Evolutionary conservation across 2,888 invertebrate species (phyloP).

Genomic region (Caenorhabditis becei): DNA sequence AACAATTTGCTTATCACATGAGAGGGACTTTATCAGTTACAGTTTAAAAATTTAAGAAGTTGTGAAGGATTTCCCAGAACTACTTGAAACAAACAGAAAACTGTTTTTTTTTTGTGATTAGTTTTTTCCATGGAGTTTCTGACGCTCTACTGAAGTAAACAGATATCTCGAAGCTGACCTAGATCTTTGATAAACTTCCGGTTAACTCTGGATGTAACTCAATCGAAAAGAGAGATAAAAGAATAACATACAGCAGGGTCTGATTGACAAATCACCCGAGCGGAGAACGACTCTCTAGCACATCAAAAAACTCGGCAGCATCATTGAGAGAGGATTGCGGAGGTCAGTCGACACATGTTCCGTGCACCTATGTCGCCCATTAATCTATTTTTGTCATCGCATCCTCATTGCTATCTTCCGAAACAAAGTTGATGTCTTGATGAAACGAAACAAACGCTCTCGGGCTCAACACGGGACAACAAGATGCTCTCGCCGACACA

Average conservation of each 20-base stretch:
- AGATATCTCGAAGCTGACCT: too few relatives aligned
- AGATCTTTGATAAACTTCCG: not conserved
- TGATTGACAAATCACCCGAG: conserved; percentile 38
- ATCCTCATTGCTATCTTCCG: not conserved
- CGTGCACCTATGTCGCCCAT: conserved; percentile 56
- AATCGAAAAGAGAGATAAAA: conserved; percentile 1
- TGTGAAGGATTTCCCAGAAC: too few relatives aligned
- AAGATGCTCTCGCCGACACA: conserved; percentile 26
- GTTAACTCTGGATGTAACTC: not conserved
- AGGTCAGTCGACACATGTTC: conserved; percentile 60
- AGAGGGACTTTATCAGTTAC: too few relatives aligned
- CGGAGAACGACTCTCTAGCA: conserved; percentile 47
- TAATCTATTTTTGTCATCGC: conserved; percentile 57
- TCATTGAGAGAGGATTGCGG: conserved; percentile 19
- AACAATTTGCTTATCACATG: too few relatives aligned
- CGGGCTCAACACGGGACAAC: conserved; percentile 49
- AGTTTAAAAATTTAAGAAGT: too few relatives aligned
- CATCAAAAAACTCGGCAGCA: conserved; percentile 42
- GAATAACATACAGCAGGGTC: conserved; percentile 49
- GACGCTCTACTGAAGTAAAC: too few relatives aligned
- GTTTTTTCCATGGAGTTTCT: too few relatives aligned
- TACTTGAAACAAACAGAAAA: too few relatives aligned
- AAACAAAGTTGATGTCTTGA: conserved; percentile 10
- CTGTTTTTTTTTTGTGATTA: too few relatives aligned
- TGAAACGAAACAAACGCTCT: conserved; percentile 34